These are phyloP conservation scores for Manis javanica DNA, from an alignment of 2,797 vertebrate genomes.

Conservation along the genomic window DNA sequence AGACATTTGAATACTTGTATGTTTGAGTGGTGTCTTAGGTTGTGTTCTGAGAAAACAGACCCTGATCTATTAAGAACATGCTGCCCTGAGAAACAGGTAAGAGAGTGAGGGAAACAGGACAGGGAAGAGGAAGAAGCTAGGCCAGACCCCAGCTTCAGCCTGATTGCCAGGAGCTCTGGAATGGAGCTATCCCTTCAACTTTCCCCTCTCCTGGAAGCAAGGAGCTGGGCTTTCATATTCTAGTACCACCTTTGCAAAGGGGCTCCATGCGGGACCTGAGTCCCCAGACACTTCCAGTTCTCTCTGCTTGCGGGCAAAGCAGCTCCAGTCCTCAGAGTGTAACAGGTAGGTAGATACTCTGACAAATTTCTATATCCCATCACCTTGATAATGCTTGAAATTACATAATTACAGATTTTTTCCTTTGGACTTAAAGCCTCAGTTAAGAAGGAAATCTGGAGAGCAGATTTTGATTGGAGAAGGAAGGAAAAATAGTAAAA, in stretches of 20 bases:
- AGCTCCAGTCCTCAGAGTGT: neutral
- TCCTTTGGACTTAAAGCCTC: neutral
- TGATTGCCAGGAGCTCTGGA: neutral
- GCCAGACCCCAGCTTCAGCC: neutral
- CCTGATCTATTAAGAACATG: neutral
- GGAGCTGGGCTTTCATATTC: neutral
- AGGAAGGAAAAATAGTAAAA: neutral
- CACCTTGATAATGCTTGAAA: neutral
- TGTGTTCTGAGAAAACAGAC: neutral
- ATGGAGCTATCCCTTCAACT: neutral
- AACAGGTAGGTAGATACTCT: neutral
- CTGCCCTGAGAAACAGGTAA: neutral
- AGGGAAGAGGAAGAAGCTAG: neutral
- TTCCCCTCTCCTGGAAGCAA: neutral
- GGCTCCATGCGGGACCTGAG: neutral
- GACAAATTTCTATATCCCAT: neutral
- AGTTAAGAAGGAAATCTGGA: neutral
- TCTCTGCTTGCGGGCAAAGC: neutral
- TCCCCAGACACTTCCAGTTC: neutral
- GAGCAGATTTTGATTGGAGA: neutral
- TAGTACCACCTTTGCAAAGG: neutral
- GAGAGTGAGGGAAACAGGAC: neutral
- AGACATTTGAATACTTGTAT: neutral
- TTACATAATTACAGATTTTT: neutral
- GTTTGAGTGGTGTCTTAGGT: neutral